Evolutionary conservation across 2,113 vertebrate species (phyloP).

Genomic region (Cryptotis parvus): DNA sequence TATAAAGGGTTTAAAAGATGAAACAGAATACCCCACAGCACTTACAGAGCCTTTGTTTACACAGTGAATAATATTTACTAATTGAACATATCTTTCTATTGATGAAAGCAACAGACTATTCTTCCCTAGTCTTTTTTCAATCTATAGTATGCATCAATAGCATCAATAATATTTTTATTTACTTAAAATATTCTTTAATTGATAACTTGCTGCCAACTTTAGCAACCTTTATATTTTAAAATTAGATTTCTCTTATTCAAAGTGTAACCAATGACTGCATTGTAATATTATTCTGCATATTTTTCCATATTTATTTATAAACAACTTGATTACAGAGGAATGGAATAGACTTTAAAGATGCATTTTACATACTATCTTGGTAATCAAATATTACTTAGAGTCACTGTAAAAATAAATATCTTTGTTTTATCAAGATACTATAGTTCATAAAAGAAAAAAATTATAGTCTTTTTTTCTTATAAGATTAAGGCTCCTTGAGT

Average conservation of each 20-base stretch:
- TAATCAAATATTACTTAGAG: not conserved
- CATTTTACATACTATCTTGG: constrained; percentile 22
- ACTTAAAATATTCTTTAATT: constrained; percentile 38
- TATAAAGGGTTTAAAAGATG: constrained; percentile 1
- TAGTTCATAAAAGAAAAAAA: constrained; percentile 23
- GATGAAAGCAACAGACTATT: not conserved
- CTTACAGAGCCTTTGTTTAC: not conserved
- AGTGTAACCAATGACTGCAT: not conserved
- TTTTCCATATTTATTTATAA: constrained; percentile 26
- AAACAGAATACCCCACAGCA: not conserved
- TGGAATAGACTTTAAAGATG: not conserved
- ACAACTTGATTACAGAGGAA: not conserved
- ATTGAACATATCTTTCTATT: not conserved
- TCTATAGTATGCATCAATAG: not conserved
- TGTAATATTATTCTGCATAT: not conserved
- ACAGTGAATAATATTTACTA: not conserved
- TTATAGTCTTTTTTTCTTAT: constrained; percentile 24
- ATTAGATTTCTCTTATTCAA: constrained; percentile 4
- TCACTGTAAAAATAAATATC: not conserved
- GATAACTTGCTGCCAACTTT: not conserved
- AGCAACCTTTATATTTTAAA: constrained; percentile 6
- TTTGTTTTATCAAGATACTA: constrained; percentile 51
- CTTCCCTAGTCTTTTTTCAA: not conserved
- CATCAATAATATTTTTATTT: constrained; percentile 37
- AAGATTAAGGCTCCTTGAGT: not conserved